These are phyloP conservation scores for Protobothrops flavoviridis DNA, from an alignment of 2,113 vertebrate genomes.

Conservation along the genomic window DNA sequence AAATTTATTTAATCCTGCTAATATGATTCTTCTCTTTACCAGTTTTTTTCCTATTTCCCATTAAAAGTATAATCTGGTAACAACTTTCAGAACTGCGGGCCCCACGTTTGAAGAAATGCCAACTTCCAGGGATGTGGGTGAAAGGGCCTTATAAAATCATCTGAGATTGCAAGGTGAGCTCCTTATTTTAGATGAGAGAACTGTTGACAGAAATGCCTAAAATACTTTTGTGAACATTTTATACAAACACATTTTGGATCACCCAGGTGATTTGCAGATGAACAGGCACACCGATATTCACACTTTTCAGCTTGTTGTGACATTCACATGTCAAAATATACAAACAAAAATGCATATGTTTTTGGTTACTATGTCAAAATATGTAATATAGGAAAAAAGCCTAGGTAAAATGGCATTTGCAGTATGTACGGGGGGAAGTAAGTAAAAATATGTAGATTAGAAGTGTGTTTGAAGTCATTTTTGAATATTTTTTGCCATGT, in stretches of 20 bases:
- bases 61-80: not conserved
- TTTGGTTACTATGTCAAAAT: not conserved
- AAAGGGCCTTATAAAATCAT: not conserved
- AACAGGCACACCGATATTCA: not conserved
- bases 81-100: not conserved
- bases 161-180: not conserved
- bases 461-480: not conserved
- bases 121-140: not conserved
- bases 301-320: not conserved
- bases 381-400: not conserved
- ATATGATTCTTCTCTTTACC: not conserved
- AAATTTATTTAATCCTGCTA: not conserved
- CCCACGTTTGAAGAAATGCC: not conserved
- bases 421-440: not conserved
- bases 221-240: not conserved
- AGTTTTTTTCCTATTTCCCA: not conserved
- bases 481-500: not conserved
- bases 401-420: not conserved
- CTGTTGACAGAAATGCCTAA: not conserved
- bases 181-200: not conserved
- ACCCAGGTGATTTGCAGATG: not conserved
- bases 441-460: not conserved
- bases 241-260: not conserved
- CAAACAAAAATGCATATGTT: not conserved
- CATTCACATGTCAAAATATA: not conserved